Evolutionary conservation across 1,140 invertebrate genomes (phyloP), one percentile per base, ranked within the genome.

Genomic region (Aphelinus certus): DNA sequence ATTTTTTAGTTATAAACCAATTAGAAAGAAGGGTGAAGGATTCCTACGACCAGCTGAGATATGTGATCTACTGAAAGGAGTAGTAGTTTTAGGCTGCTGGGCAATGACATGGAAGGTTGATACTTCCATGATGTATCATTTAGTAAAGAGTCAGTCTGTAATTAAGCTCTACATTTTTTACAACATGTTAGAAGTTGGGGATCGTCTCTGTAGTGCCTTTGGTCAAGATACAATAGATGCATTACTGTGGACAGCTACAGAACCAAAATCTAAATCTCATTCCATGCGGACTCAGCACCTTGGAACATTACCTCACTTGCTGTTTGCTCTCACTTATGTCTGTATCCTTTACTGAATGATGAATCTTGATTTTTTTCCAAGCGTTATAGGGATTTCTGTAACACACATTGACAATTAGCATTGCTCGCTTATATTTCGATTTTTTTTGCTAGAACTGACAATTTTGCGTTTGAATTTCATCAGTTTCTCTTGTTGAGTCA

Each of bases 81-180:
- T 94, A 60, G 94, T 99, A 63, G 91, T 99, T 79, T 89, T 98
- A 74, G 84, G 94, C 47, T 96, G 95, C 80, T 95, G 94, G 84
- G 89, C 94, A 70, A 88, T 97, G 51, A 95, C 98, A 88, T 94
- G 93, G 77, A 95, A 95, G 81, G 92, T 99, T 70, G 98, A 99
- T 85, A 98, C 97, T 7, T 98, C 98, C 77, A 96, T 99, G 90
- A 94, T 99, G 89, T 99, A 99, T 88, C 98, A 99, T 88, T 90
- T 99, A 77, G 98, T 99, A 47, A 97, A 99, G 86, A 98, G 96
- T 82, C 98, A 99, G 85, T 98, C 97, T 69, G 96, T 99, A 64
- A 99, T 99, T 83, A 99, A 99, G 85, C 88, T 99, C 63, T 99
- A 99, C 85, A 98, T 99, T 84, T 98, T 99, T 88, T 99, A 97